Evolutionary conservation across 1,140 invertebrate species (phyloP).

Genomic region (Radopholus similis): DNA sequence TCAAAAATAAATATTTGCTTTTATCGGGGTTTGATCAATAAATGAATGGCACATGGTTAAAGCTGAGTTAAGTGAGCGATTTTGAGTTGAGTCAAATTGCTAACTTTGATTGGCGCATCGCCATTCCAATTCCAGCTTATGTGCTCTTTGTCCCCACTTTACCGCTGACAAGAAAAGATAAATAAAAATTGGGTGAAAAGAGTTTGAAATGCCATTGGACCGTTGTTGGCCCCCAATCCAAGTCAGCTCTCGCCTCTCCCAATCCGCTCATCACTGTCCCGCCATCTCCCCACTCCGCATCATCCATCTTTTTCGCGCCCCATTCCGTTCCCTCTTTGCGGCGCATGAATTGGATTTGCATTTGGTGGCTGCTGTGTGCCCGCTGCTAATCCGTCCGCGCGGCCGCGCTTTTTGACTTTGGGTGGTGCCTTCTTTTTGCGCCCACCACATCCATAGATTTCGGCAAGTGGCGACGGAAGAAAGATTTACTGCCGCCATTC

Average conservation of each 20-base stretch:
- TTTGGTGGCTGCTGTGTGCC: neutral
- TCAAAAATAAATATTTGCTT: neutral
- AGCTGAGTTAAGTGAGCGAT: too few relatives aligned
- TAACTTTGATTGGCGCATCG: too few relatives aligned
- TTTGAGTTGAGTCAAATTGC: too few relatives aligned
- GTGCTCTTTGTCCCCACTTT: neutral
- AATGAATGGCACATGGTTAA: too few relatives aligned
- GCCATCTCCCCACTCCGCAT: neutral
- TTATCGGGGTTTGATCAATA: neutral
- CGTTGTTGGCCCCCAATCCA: neutral
- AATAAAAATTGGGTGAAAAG: neutral
- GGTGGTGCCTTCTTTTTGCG: too few relatives aligned
- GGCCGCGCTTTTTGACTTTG: too few relatives aligned
- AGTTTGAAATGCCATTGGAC: neutral
- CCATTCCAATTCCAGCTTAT: neutral
- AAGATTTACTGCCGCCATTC: too few relatives aligned
- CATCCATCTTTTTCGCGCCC: neutral
- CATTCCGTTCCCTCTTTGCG: neutral
- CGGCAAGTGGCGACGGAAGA: too few relatives aligned
- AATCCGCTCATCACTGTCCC: neutral
- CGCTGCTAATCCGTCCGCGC: neutral
- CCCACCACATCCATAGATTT: too few relatives aligned
- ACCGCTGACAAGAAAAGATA: too few relatives aligned
- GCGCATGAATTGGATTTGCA: conserved; percentile 4
- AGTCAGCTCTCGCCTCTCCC: neutral